Conservation (phyloP, 2,113 vertebrate genomes). For the Echinops telfairi region DNA sequence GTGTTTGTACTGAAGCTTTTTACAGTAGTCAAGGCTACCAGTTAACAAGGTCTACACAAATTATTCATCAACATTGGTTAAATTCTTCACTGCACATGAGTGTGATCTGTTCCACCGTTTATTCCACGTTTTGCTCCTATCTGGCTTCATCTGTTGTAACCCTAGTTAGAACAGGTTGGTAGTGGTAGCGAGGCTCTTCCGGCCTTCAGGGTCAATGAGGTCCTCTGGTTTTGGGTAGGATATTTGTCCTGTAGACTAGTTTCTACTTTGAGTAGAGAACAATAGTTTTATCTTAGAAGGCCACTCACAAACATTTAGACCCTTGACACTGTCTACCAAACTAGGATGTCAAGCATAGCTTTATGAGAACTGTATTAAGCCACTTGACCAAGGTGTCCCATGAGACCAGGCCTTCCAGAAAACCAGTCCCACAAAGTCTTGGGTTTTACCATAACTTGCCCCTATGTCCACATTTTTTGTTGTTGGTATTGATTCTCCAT, state of each 20-base stretch:
- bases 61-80: neutral
- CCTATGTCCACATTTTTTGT: neutral
- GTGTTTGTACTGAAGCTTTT: neutral
- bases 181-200: neutral
- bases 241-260: neutral
- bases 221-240: neutral
- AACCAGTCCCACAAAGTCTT: neutral
- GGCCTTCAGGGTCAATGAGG: neutral
- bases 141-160: neutral
- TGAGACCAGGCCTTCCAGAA: neutral
- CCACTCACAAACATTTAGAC: neutral
- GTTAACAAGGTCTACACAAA: neutral
- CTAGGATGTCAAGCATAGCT: neutral
- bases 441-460: neutral
- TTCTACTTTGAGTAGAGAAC: neutral
- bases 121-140: neutral
- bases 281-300: neutral
- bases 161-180: neutral
- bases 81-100: neutral
- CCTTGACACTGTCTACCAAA: neutral
- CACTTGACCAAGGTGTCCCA: neutral
- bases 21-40: neutral
- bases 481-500: neutral
- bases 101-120: neutral
- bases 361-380: neutral